These are phyloP conservation scores for Semnornis frantzii DNA, from an alignment of 2,113 vertebrate genomes.

Conservation along the genomic window DNA sequence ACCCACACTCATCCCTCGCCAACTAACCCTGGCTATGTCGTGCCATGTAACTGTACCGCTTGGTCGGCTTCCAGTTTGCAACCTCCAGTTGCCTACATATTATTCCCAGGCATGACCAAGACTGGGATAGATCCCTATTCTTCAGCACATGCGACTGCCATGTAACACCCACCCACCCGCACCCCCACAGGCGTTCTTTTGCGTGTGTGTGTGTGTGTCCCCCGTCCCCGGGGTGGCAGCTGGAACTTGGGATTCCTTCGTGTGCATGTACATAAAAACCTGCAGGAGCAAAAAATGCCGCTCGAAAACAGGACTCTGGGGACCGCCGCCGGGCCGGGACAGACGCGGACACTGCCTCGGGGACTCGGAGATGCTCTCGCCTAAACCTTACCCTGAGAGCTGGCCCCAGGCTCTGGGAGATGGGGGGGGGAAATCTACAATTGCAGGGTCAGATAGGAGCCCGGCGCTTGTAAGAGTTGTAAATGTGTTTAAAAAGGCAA, in stretches of 20 bases:
- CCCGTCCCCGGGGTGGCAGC: slow-evolving; percentile 12
- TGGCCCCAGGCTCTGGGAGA: slow-evolving; percentile 25
- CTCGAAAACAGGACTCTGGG: slow-evolving; percentile 36
- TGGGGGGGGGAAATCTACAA: background rate
- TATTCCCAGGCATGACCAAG: slow-evolving; percentile 99
- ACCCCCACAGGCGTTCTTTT: background rate
- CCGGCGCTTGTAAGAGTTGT: slow-evolving; percentile 90
- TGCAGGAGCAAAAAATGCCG: slow-evolving; percentile 42
- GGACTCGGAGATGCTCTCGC: slow-evolving; percentile 50
- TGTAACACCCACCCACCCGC: slow-evolving; percentile 80
- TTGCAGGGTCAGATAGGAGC: slow-evolving; percentile 77
- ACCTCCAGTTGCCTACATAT: slow-evolving; percentile 99
- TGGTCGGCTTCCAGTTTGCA: slow-evolving; percentile 99
- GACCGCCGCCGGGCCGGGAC: slow-evolving; percentile 49
- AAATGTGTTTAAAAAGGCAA: slow-evolving; percentile 78
- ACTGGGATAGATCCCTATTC: slow-evolving; percentile 98
- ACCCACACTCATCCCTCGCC: slow-evolving; percentile 99
- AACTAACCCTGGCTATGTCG: slow-evolving; percentile 98
- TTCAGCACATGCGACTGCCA: slow-evolving; percentile 94
- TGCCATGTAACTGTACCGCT: slow-evolving; percentile 99
- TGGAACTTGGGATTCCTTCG: slow-evolving; percentile 76
- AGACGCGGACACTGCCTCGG: slow-evolving; percentile 37
- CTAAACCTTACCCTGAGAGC: slow-evolving; percentile 20
- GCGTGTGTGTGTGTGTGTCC: background rate
- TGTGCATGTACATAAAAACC: slow-evolving; percentile 84